Base-by-base conservation (phyloP, 2,888 invertebrate genomes). In the Crossocerus cetratus region DNA sequence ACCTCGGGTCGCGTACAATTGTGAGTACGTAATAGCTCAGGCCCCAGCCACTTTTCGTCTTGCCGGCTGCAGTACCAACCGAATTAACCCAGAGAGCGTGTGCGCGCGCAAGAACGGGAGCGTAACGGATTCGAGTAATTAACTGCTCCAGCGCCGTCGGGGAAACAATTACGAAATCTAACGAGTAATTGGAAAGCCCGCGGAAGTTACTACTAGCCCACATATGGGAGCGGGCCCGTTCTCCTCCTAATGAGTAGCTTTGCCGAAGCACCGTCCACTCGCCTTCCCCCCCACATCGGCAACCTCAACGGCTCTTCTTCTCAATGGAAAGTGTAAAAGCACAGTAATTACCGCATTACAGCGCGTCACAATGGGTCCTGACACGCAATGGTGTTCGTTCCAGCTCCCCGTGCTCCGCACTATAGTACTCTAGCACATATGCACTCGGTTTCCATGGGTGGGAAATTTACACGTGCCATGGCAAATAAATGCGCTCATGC, bases 81-180 rank as follows among this genome's bases (percentile, higher is more conserved):
- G 32, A 32, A 32, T 32, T 32, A 32, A 32, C 32, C 32, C 32
- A 32, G 32, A 32, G 32, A 32, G 2, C 32, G 32, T 32, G 32
- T 32, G 32, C 32, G 32, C 32, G 32, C 0, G 8, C 2, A 62
- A 56, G 69, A 78, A 81, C 73, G 77, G 63, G 81, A 81, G 80
- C 81, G 79, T 86, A 86, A 86, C 86, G 86, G 86, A 74, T 72
- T 63, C 69, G 73, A 80, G 82, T 84, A 85, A 86, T 84, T 82
- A 85, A 81, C 80, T 76, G 73, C 14, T 70, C 69, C 63, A 43
- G 53, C 55, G 58, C 62, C 60, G 69, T 59, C 60, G 60, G 69
- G 73, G 72, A 77, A 81, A 83, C 82, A 83, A 85, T 85, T 84
- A 86, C 81, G 75, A 83, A 83, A 80, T 81, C 75, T 76, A 71